Percentiles rank a stretch among this genome's conserved stretches.
Evolutionary conservation across 2,888 invertebrate genomes (phyloP).

Genomic region (Dryococelus australis): DNA sequence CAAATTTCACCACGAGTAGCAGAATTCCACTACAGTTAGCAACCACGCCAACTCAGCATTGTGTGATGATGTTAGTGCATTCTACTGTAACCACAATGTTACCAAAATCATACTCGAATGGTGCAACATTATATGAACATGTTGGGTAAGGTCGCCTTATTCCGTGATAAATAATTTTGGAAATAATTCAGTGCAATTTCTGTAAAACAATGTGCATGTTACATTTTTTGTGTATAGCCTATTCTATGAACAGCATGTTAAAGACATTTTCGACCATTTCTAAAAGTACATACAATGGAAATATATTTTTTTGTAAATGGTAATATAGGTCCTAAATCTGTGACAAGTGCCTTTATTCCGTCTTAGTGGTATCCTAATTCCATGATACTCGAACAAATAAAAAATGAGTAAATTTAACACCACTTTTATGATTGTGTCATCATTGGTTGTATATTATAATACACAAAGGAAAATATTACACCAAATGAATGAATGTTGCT

Average conservation of each 20-base stretch:
- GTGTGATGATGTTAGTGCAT: no score
- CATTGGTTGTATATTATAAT: neutral
- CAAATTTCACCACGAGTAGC: no score
- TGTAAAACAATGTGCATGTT: no score
- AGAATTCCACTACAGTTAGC: no score
- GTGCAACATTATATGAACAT: no score
- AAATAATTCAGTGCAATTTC: no score
- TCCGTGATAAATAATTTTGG: no score
- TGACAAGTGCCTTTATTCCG: constrained; percentile 10
- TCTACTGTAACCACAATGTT: no score
- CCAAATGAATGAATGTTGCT: neutral
- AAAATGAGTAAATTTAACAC: neutral
- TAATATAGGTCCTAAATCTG: neutral
- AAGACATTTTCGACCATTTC: neutral
- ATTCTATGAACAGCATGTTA: neutral
- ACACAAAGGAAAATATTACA: neutral
- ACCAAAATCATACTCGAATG: no score
- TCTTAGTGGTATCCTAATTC: neutral
- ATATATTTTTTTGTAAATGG: neutral
- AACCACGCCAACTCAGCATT: no score
- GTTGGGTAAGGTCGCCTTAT: no score
- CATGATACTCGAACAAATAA: constrained; percentile 4
- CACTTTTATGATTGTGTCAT: neutral
- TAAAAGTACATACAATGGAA: neutral
- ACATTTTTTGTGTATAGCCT: neutral